phyloP scores from a whole-genome alignment of 2,113 vertebrate species.

The Columba livia region DNA sequence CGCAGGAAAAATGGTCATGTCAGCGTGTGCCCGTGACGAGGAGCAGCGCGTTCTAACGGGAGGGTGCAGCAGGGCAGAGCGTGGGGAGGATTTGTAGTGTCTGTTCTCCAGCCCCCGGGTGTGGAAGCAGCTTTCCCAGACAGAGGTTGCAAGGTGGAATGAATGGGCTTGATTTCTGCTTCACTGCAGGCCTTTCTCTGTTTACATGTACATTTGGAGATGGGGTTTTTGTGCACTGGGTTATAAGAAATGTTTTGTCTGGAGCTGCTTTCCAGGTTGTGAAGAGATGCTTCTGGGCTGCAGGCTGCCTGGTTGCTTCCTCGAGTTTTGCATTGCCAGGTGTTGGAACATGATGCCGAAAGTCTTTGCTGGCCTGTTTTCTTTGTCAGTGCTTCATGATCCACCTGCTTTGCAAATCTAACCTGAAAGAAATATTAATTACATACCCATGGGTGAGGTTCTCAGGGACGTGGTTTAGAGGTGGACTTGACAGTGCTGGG shows the following conservation, averaged over 20 bases:
- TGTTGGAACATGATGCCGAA: background rate
- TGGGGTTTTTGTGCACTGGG: background rate
- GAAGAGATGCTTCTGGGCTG: background rate
- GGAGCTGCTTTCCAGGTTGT: background rate
- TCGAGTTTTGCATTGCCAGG: rapidly evolving
- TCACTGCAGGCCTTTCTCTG: background rate
- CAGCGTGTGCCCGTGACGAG: background rate
- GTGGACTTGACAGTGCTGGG: too few species aligned
- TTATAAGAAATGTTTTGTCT: background rate
- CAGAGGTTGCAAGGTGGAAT: background rate
- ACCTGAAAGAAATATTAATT: background rate
- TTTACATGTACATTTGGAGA: background rate
- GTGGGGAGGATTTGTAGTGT: rapidly evolving
- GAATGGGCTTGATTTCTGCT: background rate
- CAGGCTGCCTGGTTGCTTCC: background rate
- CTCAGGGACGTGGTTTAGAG: too few species aligned
- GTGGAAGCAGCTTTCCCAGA: background rate
- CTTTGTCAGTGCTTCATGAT: rapidly evolving
- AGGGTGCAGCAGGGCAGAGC: too few species aligned
- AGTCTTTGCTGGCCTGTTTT: background rate
- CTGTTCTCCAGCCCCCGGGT: background rate
- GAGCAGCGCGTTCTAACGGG: background rate
- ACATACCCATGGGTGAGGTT: too few species aligned
- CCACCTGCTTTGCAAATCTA: background rate
- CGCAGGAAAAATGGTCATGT: rapidly evolving